Evolutionary conservation across 2,113 vertebrate species (phyloP).

Genomic region (Acinonyx jubatus): DNA sequence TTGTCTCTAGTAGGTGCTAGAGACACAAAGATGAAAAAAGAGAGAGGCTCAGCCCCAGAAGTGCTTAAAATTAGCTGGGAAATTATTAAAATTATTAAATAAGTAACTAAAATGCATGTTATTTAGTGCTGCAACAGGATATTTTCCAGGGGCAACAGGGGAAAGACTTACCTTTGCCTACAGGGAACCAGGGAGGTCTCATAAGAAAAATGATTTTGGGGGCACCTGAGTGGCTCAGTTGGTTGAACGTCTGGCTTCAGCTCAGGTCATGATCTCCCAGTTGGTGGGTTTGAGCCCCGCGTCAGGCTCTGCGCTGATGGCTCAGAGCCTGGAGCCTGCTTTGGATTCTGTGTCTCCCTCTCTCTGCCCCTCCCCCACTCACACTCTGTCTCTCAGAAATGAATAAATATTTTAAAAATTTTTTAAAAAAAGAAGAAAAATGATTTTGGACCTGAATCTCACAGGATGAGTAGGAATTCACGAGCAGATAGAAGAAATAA

Average conservation of each 20-base stretch:
- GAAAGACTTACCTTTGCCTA: neutral
- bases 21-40: neutral
- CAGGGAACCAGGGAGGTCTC: neutral
- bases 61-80: neutral
- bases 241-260: too few relatives aligned
- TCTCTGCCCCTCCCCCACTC: too few relatives aligned
- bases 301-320: too few relatives aligned
- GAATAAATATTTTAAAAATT: too few relatives aligned
- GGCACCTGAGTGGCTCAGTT: neutral
- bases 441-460: neutral
- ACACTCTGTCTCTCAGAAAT: too few relatives aligned
- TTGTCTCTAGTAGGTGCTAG: neutral
- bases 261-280: too few relatives aligned
- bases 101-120: neutral
- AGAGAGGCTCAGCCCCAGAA: neutral
- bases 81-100: neutral
- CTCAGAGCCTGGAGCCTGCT: too few relatives aligned
- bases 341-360: too few relatives aligned
- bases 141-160: neutral
- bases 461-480: neutral
- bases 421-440: neutral
- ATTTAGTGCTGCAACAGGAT: neutral
- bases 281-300: too few relatives aligned
- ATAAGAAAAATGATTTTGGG: neutral
- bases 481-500: neutral